phyloP scores from a whole-genome alignment of 2,888 invertebrate species.

The Spisula subtruncata region DNA sequence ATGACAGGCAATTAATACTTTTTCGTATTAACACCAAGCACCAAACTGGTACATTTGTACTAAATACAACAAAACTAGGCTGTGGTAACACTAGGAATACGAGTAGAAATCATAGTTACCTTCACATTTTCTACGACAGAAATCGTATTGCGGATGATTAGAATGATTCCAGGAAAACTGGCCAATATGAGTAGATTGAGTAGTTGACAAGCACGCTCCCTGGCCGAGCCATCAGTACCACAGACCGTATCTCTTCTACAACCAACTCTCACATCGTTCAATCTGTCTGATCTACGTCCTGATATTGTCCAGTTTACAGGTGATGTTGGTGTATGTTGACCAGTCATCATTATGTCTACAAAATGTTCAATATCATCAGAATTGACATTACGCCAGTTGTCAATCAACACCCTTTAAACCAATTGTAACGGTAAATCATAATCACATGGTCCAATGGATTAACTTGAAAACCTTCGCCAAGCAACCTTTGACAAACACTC shows the following conservation, averaged over 20 bases:
- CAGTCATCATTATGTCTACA: not conserved
- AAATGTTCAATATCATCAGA: too few relatives aligned
- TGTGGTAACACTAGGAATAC: not conserved
- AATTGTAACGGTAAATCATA: too few relatives aligned
- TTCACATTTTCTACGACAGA: conserved; percentile 45
- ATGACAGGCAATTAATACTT: too few relatives aligned
- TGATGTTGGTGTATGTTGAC: not conserved
- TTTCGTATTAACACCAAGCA: too few relatives aligned
- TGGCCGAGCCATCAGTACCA: conserved; percentile 47
- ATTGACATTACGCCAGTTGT: too few relatives aligned
- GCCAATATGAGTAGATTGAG: conserved; percentile 58
- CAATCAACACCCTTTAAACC: too few relatives aligned
- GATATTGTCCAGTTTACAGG: not conserved
- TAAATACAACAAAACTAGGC: too few relatives aligned
- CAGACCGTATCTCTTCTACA: conserved; percentile 11
- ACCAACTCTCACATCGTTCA: not conserved
- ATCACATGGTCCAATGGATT: too few relatives aligned
- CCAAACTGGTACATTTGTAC: too few relatives aligned
- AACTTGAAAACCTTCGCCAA: too few relatives aligned
- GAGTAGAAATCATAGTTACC: not conserved
- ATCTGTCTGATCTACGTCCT: not conserved
- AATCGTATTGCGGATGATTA: conserved; percentile 57
- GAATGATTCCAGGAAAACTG: conserved; percentile 57
- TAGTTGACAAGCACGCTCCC: conserved; percentile 57
- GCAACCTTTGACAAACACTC: too few relatives aligned